A percentile compares a stretch with the other conserved stretches of the same genome.
These are phyloP conservation scores for Dinocampus coccinellae DNA, from an alignment of 2,888 invertebrate genomes.

Conservation along the genomic window DNA sequence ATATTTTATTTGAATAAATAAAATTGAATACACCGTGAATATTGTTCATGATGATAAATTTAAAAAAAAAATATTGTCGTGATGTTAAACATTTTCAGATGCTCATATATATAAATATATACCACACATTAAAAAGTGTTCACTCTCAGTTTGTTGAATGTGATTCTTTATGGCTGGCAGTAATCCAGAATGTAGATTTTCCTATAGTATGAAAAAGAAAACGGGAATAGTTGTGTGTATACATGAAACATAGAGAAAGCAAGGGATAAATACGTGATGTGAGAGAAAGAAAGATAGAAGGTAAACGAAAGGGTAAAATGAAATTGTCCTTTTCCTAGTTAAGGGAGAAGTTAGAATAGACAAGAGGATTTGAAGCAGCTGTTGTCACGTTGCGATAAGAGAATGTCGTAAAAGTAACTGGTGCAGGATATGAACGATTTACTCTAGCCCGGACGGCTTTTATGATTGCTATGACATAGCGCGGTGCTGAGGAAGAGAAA, in stretches of 20 bases:
- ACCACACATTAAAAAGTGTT: background rate
- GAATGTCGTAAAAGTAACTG: slow-evolving; percentile 20
- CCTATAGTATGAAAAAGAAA: background rate
- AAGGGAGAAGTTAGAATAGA: slow-evolving; percentile 8
- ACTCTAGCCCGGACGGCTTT: slow-evolving; percentile 18
- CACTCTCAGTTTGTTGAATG: slow-evolving; percentile 4
- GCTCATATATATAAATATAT: too few relatives aligned
- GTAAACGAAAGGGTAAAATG: background rate
- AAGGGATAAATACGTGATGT: background rate
- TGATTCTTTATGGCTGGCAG: slow-evolving; percentile 5
- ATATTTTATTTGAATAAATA: background rate
- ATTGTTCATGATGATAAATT: background rate
- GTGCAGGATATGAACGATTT: slow-evolving; percentile 19
- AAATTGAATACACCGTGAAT: background rate
- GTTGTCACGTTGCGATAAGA: slow-evolving; percentile 24
- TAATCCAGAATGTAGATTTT: slow-evolving; percentile 2
- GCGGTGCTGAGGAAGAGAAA: background rate
- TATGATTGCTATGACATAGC: slow-evolving; percentile 4
- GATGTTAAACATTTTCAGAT: too few relatives aligned
- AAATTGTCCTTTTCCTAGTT: slow-evolving; percentile 2
- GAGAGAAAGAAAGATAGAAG: background rate
- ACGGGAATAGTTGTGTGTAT: background rate
- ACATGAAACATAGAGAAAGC: too few relatives aligned
- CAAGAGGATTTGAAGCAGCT: slow-evolving; percentile 19
- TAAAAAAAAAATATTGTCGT: background rate